Evolutionary conservation across 2,888 invertebrate genomes (phyloP).

Genomic region (Prionchulus punctatus): DNA sequence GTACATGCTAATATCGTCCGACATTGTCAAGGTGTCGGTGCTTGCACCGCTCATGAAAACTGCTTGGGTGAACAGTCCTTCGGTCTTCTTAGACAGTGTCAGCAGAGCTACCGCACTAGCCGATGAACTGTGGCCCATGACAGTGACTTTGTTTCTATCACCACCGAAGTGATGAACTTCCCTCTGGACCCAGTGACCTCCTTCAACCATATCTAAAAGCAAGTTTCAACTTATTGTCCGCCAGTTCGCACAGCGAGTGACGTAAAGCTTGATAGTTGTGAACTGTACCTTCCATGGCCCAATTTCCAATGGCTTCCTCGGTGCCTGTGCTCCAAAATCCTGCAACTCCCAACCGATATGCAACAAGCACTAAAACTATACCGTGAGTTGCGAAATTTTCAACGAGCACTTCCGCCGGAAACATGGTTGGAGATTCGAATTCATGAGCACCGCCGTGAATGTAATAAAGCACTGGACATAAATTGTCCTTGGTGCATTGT

Average conservation of each 20-base stretch:
- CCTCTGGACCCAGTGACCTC: constrained; percentile 2
- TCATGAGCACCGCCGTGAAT: constrained; percentile 12
- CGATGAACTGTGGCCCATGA: constrained; percentile 16
- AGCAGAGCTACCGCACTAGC: constrained; percentile 6
- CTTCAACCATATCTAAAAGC: constrained; percentile 11
- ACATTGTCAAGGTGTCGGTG: not conserved
- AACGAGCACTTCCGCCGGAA: constrained; percentile 6
- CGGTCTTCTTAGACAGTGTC: not conserved
- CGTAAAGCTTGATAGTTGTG: too few species aligned
- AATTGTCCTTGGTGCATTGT: not conserved
- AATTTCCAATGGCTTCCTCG: constrained; percentile 6
- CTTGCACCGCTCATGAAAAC: constrained; percentile 6
- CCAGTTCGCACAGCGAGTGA: not conserved
- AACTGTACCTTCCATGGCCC: not conserved
- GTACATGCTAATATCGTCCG: not conserved
- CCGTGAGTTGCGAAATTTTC: constrained; percentile 12
- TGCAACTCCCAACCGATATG: constrained; percentile 11
- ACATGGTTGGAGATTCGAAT: constrained; percentile 11
- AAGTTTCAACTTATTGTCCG: too few species aligned
- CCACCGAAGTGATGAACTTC: constrained; percentile 17
- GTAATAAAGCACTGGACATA: constrained; percentile 11
- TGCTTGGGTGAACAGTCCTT: constrained; percentile 7
- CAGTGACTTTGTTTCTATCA: constrained; percentile 13
- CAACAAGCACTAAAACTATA: constrained; percentile 8
- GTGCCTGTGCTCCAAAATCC: constrained; percentile 12